phyloP scores from a whole-genome alignment of 2,113 vertebrate genomes.

The Sebastes fasciatus region DNA sequence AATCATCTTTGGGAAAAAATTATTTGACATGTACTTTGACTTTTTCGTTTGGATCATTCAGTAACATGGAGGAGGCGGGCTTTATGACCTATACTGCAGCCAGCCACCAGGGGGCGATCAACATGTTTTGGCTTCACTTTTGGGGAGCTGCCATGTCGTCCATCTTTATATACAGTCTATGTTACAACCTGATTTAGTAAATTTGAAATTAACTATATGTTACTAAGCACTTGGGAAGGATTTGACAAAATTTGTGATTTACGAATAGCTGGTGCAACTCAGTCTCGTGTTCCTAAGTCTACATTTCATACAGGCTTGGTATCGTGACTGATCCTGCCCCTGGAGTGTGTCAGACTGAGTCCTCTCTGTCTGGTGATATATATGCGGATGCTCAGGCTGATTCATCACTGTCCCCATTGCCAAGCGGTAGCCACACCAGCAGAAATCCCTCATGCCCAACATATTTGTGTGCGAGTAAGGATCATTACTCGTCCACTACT shows the following conservation, averaged over 20 bases:
- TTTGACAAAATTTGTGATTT: too few species aligned
- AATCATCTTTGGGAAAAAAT: too few species aligned
- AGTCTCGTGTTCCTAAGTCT: background rate
- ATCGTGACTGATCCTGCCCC: background rate
- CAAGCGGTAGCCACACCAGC: background rate
- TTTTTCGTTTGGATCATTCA: too few species aligned
- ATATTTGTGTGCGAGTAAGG: conserved; percentile 2
- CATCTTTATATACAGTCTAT: too few species aligned
- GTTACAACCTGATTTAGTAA: background rate
- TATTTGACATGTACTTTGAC: too few species aligned
- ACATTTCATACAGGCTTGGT: background rate
- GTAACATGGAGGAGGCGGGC: too few species aligned
- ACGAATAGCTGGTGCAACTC: too few species aligned
- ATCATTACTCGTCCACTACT: conserved; percentile 36
- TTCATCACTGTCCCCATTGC: conserved; percentile 52
- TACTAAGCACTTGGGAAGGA: too few species aligned
- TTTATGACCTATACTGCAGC: too few species aligned
- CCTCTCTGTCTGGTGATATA: conserved; percentile 15
- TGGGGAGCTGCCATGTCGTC: too few species aligned
- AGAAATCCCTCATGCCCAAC: background rate
- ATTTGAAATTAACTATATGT: background rate
- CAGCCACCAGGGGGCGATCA: too few species aligned
- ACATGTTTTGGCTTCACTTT: too few species aligned
- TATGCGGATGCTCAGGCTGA: conserved; percentile 31
- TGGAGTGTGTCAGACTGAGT: conserved; percentile 22